phyloP scores from a whole-genome alignment of 2,888 invertebrate genomes.

The Fragum fragum region DNA sequence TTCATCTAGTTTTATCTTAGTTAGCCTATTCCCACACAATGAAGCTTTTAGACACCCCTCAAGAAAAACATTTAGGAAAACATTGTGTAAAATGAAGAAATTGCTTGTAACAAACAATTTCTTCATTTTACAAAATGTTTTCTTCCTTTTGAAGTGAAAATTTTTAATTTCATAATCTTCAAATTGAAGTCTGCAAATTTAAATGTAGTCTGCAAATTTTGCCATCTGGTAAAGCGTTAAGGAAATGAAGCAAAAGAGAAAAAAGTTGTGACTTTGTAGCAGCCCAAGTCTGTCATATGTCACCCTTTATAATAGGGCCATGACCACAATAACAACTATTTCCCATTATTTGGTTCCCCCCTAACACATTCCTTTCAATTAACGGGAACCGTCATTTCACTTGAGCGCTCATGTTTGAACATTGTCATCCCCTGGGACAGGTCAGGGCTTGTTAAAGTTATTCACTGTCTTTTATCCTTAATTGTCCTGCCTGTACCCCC shows the following conservation, averaged over 20 bases:
- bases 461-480: constrained; percentile 1
- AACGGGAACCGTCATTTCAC: constrained; percentile 53
- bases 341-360: constrained; percentile 49
- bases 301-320: constrained; percentile 45
- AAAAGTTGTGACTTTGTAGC: not conserved
- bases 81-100: too few relatives aligned
- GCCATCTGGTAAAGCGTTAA: too few relatives aligned
- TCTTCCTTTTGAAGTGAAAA: too few relatives aligned
- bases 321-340: constrained; percentile 60
- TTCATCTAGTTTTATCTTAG: too few relatives aligned
- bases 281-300: constrained; percentile 49
- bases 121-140: too few relatives aligned
- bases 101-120: too few relatives aligned
- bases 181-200: too few relatives aligned
- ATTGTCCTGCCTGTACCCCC: not conserved
- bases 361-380: constrained; percentile 61
- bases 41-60: too few relatives aligned
- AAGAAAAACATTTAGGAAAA: too few relatives aligned
- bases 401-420: constrained; percentile 55
- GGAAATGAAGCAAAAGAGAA: not conserved
- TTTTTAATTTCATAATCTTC: too few relatives aligned
- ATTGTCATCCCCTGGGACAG: constrained; percentile 41
- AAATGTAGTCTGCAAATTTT: too few relatives aligned
- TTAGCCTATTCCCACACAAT: too few relatives aligned
- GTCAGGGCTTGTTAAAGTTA: constrained; percentile 27